Base-by-base conservation (phyloP, 2,888 invertebrate genomes). In the Calephelis perditalis region DNA sequence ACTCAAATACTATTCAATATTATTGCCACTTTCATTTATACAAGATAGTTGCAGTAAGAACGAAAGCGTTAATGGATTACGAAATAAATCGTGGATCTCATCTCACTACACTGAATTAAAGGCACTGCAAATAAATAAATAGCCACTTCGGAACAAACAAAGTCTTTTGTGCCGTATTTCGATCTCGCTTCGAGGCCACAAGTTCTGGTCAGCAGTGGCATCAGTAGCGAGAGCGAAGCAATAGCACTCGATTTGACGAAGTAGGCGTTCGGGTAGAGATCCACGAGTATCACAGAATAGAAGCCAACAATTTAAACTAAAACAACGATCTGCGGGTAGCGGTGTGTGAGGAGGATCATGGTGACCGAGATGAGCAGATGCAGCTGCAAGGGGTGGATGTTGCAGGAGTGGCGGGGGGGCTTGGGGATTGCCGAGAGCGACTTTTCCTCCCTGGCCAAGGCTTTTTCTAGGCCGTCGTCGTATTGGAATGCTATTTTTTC, bases 331-430 rank as follows among this genome's bases (percentile, higher is more conserved):
- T 93, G 93, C 67, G 93, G 94, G 76, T 93, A 94, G 82, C 93
- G 92, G 83, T 54, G 52, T 26, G 52, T 54, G 77, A 94, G 91
- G 57, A 94, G 87, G 78, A 94, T 90, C 88, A 93, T 91, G 65
- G 93, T 93, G 72, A 93, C 91, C 64, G 93, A 94, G 73, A 94
- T 92, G 73, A 94, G 91, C 66, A 94, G 78, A 82, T 94, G 94
- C 66, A 94, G 81, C 77, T 94, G 94, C 76, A 94, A 91, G 66
- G 93, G 92, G 71, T 93, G 93, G 81, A 93, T 91, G 75, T 92
- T 92, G 83, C 93, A 93, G 77, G 87, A 73, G 73, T 86, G 88
- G 62, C 86, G 85, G 63, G 76, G 63, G 61, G 74, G 68, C 76
- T 83, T 86, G 62, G 84, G 82, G 73, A 84, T 79, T 85, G 90